Evolutionary conservation across 2,113 vertebrate genomes (phyloP).

Genomic region (Parus major): DNA sequence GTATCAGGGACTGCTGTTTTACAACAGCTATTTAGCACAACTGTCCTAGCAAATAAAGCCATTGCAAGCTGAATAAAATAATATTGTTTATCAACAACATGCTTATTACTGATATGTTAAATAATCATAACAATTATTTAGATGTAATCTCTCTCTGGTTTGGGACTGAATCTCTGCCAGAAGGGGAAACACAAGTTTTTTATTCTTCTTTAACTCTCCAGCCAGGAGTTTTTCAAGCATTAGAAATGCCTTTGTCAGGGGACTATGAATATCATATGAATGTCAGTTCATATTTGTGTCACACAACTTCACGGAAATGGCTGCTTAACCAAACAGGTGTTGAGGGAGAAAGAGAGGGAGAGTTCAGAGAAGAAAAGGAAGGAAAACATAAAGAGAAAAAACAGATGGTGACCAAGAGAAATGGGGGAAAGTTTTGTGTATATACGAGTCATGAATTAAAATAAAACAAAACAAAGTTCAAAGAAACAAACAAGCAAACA

Average conservation of each 20-base stretch:
- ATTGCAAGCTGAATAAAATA: background rate
- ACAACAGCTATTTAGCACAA: background rate
- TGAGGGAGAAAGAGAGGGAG: background rate
- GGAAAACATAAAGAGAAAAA: background rate
- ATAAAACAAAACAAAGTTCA: background rate
- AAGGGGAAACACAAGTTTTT: background rate
- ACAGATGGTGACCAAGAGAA: background rate
- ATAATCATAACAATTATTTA: background rate
- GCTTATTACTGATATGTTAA: background rate
- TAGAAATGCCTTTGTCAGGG: constrained; percentile 13
- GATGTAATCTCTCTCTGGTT: background rate
- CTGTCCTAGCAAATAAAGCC: background rate
- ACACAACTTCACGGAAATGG: constrained; percentile 10
- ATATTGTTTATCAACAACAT: background rate
- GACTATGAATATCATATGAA: background rate
- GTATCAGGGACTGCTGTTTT: background rate
- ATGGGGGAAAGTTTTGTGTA: background rate
- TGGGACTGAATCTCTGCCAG: background rate
- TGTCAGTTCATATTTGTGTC: constrained; percentile 51
- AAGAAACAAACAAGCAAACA: background rate
- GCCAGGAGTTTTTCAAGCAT: constrained; percentile 5
- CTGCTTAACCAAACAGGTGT: constrained; percentile 21
- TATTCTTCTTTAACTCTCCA: background rate
- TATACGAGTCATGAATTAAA: background rate
- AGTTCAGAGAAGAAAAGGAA: background rate